Conservation (phyloP, 2,888 invertebrate species). For the Psococerastis gibbosa region DNA sequence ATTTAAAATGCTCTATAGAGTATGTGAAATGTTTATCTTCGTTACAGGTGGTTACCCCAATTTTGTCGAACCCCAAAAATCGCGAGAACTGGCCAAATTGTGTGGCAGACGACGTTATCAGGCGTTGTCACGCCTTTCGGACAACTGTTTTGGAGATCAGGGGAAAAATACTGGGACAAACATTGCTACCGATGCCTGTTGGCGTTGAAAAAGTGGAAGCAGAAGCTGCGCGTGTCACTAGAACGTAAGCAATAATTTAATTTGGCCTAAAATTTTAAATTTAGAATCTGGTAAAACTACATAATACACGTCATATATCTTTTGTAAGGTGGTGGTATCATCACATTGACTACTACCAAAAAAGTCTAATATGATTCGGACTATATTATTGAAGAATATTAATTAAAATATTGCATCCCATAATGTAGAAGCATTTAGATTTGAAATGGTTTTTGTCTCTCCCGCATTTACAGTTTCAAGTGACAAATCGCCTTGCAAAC, state of each 20-base stretch:
- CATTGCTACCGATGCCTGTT: slow-evolving; percentile 68
- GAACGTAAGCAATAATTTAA: slow-evolving; percentile 22
- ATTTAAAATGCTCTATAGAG: no score
- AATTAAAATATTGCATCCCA: no score
- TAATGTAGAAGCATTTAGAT: no score
- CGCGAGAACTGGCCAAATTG: slow-evolving; percentile 54
- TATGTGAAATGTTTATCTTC: slow-evolving; percentile 8
- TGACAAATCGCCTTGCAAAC: no score
- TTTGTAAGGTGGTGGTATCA: no score
- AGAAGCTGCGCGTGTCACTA: slow-evolving; percentile 31
- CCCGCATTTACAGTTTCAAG: no score
- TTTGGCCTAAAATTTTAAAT: no score
- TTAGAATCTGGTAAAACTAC: slow-evolving; percentile 3
- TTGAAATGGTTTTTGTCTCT: no score
- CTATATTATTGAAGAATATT: no score
- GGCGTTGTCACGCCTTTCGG: slow-evolving; percentile 46
- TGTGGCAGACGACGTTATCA: slow-evolving; percentile 47
- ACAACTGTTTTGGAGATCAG: slow-evolving; percentile 52
- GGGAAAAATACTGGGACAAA: slow-evolving; percentile 72
- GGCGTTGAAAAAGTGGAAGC: slow-evolving; percentile 49
- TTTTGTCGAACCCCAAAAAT: slow-evolving; percentile 49
- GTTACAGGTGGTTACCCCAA: slow-evolving; percentile 42
- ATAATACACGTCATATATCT: slow-evolving; percentile 7
- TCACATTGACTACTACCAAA: no score
- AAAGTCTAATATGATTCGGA: no score